Conservation (phyloP, 2,888 invertebrate genomes). For the Lobophora halterata region DNA sequence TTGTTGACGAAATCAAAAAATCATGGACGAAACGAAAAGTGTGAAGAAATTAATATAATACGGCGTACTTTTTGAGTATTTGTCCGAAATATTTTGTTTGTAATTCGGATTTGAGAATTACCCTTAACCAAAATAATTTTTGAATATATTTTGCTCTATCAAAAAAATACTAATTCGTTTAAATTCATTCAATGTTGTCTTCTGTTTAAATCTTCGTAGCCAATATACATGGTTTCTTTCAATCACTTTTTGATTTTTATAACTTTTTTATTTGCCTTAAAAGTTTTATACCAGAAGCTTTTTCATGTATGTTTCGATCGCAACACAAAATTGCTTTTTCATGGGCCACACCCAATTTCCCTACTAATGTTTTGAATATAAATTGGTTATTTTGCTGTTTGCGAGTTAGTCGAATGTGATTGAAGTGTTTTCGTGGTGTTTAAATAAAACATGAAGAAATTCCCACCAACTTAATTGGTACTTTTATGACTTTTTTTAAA, state of each 20-base stretch:
- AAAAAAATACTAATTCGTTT: no score
- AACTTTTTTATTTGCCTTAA: conserved; percentile 33
- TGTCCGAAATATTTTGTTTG: no score
- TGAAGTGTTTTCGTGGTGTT: conserved; percentile 26
- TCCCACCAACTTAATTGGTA: no score
- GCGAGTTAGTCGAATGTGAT: conserved; percentile 16
- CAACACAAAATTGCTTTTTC: conserved; percentile 57
- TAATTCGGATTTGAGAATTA: no score
- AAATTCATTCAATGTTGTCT: background rate
- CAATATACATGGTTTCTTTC: conserved; percentile 39
- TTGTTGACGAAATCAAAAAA: no score
- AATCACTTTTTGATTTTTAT: conserved; percentile 52
- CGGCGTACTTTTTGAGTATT: no score
- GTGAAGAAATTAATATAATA: no score
- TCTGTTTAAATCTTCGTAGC: background rate
- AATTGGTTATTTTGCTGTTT: conserved; percentile 40
- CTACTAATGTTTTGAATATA: conserved; percentile 50
- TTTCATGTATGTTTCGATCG: conserved; percentile 20
- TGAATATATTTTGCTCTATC: no score
- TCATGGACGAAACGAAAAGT: no score
- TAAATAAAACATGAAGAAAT: no score
- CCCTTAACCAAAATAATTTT: no score
- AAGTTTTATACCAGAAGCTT: conserved; percentile 36
- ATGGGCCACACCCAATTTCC: conserved; percentile 55
- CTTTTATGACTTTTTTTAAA: no score